A percentile compares a stretch with the other conserved stretches of the same genome.
phyloP scores from a whole-genome alignment of 2,797 vertebrate species.

The Gymnodraco acuticeps region DNA sequence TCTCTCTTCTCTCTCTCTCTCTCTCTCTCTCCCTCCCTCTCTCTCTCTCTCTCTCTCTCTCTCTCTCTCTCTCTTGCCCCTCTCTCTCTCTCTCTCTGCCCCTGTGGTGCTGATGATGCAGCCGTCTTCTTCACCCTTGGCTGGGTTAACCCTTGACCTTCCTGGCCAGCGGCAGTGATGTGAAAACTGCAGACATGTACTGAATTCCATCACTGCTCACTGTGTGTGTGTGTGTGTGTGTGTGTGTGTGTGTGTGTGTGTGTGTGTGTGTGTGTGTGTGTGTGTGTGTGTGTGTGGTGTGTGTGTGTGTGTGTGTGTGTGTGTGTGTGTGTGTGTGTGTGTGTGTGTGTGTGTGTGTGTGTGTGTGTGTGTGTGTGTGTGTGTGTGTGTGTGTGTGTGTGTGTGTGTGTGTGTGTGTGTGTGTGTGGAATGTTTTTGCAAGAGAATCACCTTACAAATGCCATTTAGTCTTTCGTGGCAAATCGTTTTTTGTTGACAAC shows the following conservation, averaged over 20 bases:
- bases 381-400: too few species aligned
- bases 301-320: not conserved
- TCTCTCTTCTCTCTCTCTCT: not conserved
- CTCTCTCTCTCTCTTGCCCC: not conserved
- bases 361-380: not conserved
- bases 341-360: not conserved
- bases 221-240: not conserved
- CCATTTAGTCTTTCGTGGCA: not conserved
- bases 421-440: too few species aligned
- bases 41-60: too few species aligned
- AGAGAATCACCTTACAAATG: not conserved
- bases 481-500: not conserved
- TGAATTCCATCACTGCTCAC: conserved; percentile 3
- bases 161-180: conserved; percentile 31
- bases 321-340: not conserved
- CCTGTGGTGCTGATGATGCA: conserved; percentile 71
- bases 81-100: conserved; percentile 27
- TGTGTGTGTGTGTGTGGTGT: not conserved
- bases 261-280: not conserved
- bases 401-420: too few species aligned
- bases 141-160: conserved; percentile 63
- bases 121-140: conserved; percentile 35
- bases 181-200: conserved; percentile 24
- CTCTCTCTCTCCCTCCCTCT: conserved; percentile 10
- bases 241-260: not conserved